Conservation (phyloP, 2,888 invertebrate species). For the Apotomis betuletana region DNA sequence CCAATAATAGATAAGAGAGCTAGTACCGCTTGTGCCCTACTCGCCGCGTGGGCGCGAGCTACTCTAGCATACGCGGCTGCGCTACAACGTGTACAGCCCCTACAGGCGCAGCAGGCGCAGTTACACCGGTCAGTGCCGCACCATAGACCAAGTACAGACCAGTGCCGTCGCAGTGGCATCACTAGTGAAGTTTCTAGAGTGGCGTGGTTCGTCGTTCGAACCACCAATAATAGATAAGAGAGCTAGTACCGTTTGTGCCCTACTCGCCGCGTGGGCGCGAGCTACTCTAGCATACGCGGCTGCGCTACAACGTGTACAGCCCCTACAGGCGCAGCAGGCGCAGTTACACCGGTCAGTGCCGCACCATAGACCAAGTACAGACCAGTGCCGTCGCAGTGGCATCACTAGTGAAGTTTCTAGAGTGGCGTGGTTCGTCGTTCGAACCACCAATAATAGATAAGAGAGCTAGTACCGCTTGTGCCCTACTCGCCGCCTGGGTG, state of each 20-base stretch:
- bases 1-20: too few relatives aligned
- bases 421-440: too few relatives aligned
- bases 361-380: too few relatives aligned
- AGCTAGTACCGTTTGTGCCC: constrained; percentile 82
- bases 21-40: constrained; percentile 86
- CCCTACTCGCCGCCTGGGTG: constrained; percentile 98
- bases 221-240: too few relatives aligned
- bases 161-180: constrained; percentile 71
- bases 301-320: constrained; percentile 95
- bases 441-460: constrained; percentile 88
- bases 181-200: constrained; percentile 87
- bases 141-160: neutral
- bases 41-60: constrained; percentile 98
- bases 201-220: constrained; percentile 94
- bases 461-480: constrained; percentile 97
- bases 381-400: too few relatives aligned
- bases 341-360: too few relatives aligned
- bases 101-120: constrained; percentile 76
- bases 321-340: constrained; percentile 84
- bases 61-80: constrained; percentile 97
- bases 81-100: constrained; percentile 94
- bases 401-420: too few relatives aligned
- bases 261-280: constrained; percentile 97
- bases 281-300: constrained; percentile 97
- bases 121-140: constrained; percentile 62